phyloP scores from a whole-genome alignment of 92 coral and sea anemone genomes.

The Zoanthus solanderi region DNA sequence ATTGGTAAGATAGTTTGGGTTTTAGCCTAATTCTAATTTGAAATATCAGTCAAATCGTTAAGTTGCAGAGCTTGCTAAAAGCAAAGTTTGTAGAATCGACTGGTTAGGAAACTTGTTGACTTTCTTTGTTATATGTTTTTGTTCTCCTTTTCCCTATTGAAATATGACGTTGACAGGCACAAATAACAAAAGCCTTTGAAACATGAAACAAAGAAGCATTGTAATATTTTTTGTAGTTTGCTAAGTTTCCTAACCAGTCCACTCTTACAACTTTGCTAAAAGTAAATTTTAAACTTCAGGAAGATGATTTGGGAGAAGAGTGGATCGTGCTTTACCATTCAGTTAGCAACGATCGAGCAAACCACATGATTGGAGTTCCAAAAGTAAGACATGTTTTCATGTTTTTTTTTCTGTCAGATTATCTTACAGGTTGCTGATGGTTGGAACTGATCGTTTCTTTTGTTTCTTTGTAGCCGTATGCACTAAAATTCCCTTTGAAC shows the following conservation, averaged over 20 bases:
- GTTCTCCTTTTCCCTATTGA: too few relatives aligned
- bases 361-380: constrained; percentile 77
- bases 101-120: too few relatives aligned
- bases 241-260: too few relatives aligned
- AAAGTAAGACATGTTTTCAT: constrained; percentile 59
- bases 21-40: too few relatives aligned
- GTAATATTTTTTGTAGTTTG: too few relatives aligned
- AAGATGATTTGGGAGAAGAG: constrained; percentile 63
- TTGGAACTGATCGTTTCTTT: neutral
- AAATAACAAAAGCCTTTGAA: too few relatives aligned
- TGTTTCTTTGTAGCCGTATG: constrained; percentile 60
- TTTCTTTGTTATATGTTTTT: too few relatives aligned
- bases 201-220: too few relatives aligned
- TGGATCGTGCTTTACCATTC: constrained; percentile 85
- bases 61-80: neutral
- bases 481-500: constrained; percentile 75
- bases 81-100: too few relatives aligned
- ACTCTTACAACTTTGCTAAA: neutral
- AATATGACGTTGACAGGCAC: too few relatives aligned
- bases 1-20: too few relatives aligned
- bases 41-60: too few relatives aligned
- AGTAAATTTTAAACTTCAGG: neutral
- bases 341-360: constrained; percentile 70
- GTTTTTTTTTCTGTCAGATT: neutral
- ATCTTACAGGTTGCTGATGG: neutral